A percentile compares a stretch with the other conserved stretches of the same genome.
Evolutionary conservation across 2,113 vertebrate species (phyloP).

Genomic region (Butastur rufipennis): DNA sequence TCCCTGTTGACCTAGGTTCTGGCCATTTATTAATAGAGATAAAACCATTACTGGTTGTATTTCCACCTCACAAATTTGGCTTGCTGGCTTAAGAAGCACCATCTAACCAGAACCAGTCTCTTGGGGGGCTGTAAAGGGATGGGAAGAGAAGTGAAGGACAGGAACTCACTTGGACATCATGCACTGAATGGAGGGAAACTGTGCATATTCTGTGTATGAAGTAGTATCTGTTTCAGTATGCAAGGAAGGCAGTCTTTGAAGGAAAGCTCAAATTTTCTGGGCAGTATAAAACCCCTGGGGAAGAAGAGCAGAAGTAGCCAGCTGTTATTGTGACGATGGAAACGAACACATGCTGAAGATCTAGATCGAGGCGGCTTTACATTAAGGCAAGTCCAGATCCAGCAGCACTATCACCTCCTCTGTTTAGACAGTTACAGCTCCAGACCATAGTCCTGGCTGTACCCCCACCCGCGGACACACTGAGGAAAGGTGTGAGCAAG

Average conservation of each 20-base stretch:
- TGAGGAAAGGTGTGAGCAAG: background rate
- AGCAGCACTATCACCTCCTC: background rate
- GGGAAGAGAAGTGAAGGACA: background rate
- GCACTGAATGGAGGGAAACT: background rate
- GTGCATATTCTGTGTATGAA: background rate
- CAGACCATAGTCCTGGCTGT: background rate
- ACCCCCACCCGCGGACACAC: rapidly evolving
- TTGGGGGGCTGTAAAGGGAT: background rate
- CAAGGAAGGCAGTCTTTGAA: background rate
- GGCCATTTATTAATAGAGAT: background rate
- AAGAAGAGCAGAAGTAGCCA: background rate
- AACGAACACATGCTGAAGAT: background rate
- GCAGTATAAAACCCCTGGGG: background rate
- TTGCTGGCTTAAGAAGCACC: background rate
- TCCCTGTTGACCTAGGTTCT: background rate
- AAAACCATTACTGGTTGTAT: background rate
- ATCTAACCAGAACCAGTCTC: background rate
- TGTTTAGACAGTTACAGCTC: background rate
- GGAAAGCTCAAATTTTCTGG: background rate
- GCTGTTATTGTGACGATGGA: background rate
- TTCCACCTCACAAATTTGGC: background rate
- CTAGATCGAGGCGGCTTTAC: background rate
- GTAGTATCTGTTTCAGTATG: background rate
- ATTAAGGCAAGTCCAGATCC: background rate
- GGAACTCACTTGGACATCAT: background rate